Evolutionary conservation across 23 tunicate genomes (phyloP), one percentile per base, ranked within the genome.

Genomic region (Styela clava): DNA sequence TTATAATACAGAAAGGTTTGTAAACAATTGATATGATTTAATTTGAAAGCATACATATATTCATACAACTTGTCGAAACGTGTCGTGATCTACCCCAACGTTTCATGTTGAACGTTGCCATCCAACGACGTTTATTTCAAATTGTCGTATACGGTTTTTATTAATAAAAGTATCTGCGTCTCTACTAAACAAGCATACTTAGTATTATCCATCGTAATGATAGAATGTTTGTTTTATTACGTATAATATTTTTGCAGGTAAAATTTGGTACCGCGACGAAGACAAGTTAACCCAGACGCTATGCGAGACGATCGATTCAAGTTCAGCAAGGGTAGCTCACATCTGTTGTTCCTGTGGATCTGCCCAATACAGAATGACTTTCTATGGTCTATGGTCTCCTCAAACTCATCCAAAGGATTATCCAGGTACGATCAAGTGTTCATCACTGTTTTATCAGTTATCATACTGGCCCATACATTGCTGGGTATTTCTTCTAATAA

Each of bases 301-400:
- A n/a, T 93, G 98, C 35, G 84, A 72, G 52, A 9, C 78, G 0
- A 56, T 64, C 3, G 84, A 82, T 16, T 24, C 83, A 2, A 16
- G 20, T 12, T n/a, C 63, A 1, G 33, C 73, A 1, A 63, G 20
- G 16, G 64, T 31, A 27, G 63, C 44, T 27, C 2, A 52, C 18
- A 3, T 61, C 5, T 93, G 98, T 68, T 93, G 98, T 73, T 79
- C 98, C 2, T 93, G 98, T 68, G 98, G 98, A 7, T 65, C 37
- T 68, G 89, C 93, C 34, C 65, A 78, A 16, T 93, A 93, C 62
- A 31, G 87, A 18, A 83, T 93, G 98, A 88, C 87, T 27, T 93
- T 93, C 78, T 93, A 87, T 35, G 98, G 98, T 24, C 52, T 87
- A 31, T 93, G 98, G 98, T 93, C 98, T 26, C 93, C 98, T 0